These are phyloP conservation scores for Nothoprocta pentlandii DNA, from an alignment of 2,113 vertebrate genomes.

Conservation along the genomic window DNA sequence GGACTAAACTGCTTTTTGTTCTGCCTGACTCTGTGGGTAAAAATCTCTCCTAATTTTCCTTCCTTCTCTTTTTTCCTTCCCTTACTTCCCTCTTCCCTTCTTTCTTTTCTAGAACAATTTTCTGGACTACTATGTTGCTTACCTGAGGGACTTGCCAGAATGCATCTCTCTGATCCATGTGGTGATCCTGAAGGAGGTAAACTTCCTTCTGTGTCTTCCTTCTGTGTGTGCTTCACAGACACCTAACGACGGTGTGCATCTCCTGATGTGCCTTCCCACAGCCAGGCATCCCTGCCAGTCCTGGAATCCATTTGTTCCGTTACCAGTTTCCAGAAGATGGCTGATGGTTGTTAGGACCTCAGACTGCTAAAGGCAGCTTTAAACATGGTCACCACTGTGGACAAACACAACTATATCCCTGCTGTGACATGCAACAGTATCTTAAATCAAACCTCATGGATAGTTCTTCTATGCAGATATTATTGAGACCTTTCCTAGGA, in stretches of 20 bases:
- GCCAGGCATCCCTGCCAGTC: background rate
- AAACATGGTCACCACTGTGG: background rate
- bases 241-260: background rate
- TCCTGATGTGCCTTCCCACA: background rate
- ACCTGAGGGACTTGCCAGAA: constrained; percentile 94
- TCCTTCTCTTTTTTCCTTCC: background rate
- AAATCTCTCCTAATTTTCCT: background rate
- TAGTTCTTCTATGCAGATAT: background rate
- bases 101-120: constrained; percentile 88
- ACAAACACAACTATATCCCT: background rate
- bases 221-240: background rate
- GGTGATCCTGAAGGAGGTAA: constrained; percentile 84
- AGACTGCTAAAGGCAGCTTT: background rate
- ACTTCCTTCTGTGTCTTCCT: background rate
- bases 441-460: background rate
- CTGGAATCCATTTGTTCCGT: background rate
- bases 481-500: background rate
- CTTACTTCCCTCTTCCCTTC: background rate
- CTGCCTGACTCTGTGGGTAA: background rate
- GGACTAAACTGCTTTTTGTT: background rate
- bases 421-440: background rate
- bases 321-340: background rate
- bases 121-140: constrained; percentile 94
- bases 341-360: background rate
- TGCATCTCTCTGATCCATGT: constrained; percentile 90